Conservation (phyloP, 1,140 invertebrate genomes). For the Grapholita molesta region DNA sequence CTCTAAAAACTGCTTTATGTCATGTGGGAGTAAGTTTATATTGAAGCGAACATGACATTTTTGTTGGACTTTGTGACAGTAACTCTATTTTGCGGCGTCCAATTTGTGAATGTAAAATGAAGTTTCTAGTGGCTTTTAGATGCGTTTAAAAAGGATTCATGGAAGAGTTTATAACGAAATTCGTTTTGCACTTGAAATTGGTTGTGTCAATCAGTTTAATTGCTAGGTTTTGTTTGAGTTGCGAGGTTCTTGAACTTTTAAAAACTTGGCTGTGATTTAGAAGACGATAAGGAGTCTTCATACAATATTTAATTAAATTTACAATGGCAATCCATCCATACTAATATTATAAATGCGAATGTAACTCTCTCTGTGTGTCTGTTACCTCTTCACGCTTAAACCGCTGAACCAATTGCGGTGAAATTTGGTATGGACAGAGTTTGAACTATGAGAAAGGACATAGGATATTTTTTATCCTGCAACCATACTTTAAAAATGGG, state of each 20-base stretch:
- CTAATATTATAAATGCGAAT: too few relatives aligned
- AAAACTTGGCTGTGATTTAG: not conserved
- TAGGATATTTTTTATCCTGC: too few relatives aligned
- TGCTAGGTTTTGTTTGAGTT: not conserved
- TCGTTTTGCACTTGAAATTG: not conserved
- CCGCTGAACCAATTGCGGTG: too few relatives aligned
- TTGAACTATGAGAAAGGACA: too few relatives aligned
- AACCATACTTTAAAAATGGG: too few relatives aligned
- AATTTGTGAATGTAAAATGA: not conserved
- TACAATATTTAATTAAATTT: not conserved
- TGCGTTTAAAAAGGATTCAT: not conserved
- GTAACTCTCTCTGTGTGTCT: too few relatives aligned
- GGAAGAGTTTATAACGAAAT: not conserved
- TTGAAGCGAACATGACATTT: not conserved
- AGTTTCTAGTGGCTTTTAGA: not conserved
- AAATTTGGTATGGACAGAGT: too few relatives aligned
- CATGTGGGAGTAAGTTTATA: not conserved
- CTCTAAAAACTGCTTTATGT: not conserved
- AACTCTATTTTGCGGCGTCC: not conserved
- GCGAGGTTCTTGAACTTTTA: not conserved
- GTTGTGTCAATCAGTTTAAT: not conserved
- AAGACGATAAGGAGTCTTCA: not conserved
- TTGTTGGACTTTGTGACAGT: not conserved
- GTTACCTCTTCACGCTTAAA: too few relatives aligned
- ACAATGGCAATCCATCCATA: too few relatives aligned